Conservation (phyloP, 2,888 invertebrate genomes). For the Caenorhabditis drosophilae region DNA sequence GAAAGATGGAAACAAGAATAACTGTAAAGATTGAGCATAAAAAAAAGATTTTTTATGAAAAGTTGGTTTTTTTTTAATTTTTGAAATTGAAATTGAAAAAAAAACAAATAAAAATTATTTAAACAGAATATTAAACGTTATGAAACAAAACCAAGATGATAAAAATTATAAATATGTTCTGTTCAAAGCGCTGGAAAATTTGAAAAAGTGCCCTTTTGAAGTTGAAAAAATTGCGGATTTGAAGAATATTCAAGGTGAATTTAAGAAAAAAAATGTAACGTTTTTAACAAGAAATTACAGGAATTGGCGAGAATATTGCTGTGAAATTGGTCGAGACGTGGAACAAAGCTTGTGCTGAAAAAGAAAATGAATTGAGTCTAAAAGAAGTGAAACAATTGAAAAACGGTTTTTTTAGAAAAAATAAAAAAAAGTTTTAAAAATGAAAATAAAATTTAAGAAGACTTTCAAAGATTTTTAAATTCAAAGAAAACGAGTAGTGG, state of each 20-base stretch:
- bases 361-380: constrained; percentile 10
- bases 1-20: constrained; percentile 35
- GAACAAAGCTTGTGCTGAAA: constrained; percentile 31
- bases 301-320: constrained; percentile 64
- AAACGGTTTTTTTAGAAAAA: neutral
- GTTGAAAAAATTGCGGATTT: constrained; percentile 56
- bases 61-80: too few relatives aligned
- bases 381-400: constrained; percentile 24
- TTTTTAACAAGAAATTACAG: too few relatives aligned
- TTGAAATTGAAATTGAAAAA: too few relatives aligned
- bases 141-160: constrained; percentile 50
- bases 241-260: constrained; percentile 59
- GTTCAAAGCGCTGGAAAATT: constrained; percentile 55
- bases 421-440: neutral
- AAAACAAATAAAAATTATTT: constrained; percentile 1
- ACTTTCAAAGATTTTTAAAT: neutral
- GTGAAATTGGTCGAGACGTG: constrained; percentile 57
- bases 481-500: neutral
- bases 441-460: neutral
- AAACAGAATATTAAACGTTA: constrained; percentile 46
- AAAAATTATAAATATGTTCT: constrained; percentile 48
- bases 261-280: too few relatives aligned
- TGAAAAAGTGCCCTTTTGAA: constrained; percentile 57
- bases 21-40: constrained; percentile 53
- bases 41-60: constrained; percentile 57